Evolutionary conservation across 2,888 invertebrate genomes (phyloP), one percentile per base, ranked within the genome.

Genomic region (Neelides folsomi): DNA sequence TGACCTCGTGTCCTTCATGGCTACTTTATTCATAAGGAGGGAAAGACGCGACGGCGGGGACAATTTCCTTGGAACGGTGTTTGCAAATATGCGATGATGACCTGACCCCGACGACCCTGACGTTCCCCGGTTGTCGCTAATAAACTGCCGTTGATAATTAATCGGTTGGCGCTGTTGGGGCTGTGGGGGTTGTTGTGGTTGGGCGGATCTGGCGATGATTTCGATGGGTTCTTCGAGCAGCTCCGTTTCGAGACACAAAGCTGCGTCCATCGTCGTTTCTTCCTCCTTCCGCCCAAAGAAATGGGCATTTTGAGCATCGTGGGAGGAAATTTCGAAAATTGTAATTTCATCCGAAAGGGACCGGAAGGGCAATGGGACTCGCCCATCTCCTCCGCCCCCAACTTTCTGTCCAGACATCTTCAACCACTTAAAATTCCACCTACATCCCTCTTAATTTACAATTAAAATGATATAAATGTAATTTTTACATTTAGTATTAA

Each of bases 341-440:
- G 64, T 62, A 40, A 62, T 64, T 48, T 64, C 64, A 56, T 59
- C 58, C 9, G 64, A 62, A 49, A 64, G 58, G 35, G 60, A 59
- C 20, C 60, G 42, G 40, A 63, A 58, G 1, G 63, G 61, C 61
- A 63, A 60, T 55, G 61, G 61, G 13, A 63, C 61, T 45, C 57
- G 59, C 49, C 60, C 63, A 9, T 18, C 12, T 3, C 27, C 27
- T 27, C 27, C 27, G 27, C 27, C 27, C 7, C 27, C 27, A 5
- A 27, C 27, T 27, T 27, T 27, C 27, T 27, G 27, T 27, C 27
- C 27, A 27, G 27, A 27, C 27, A 27, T 27, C 27, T 27, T 27
- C 27, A 7, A 27, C 27, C 27, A 27, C 27, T 27, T 27, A 27
- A 27, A 27, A 27, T 27, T 7, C 7, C 27, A 7, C 27, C 27